A percentile compares a stretch with the other conserved stretches of the same genome.
These are phyloP conservation scores for Micromussa lordhowensis DNA, from an alignment of 92 coral and sea anemone species.

Conservation along the genomic window DNA sequence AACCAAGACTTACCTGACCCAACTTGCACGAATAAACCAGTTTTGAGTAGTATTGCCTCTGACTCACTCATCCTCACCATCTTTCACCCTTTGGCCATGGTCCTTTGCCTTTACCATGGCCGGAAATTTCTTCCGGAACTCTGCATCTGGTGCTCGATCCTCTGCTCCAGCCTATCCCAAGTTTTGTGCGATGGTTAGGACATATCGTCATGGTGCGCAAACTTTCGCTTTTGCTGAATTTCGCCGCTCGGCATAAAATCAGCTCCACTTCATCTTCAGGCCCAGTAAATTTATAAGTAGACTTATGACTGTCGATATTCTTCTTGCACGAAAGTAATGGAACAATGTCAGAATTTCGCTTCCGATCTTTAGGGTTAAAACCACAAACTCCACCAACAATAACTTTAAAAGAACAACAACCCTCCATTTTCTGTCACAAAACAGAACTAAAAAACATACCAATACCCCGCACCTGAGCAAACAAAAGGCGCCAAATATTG, in stretches of 20 bases:
- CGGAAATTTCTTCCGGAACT: slow-evolving; percentile 62
- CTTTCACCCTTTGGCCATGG: slow-evolving; percentile 79
- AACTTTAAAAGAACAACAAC: slow-evolving; percentile 67
- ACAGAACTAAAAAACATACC: too few relatives aligned
- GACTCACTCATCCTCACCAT: slow-evolving; percentile 65
- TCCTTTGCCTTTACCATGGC: slow-evolving; percentile 67
- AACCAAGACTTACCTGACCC: slow-evolving; percentile 68
- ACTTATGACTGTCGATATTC: slow-evolving; percentile 52
- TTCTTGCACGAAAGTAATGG: slow-evolving; percentile 62
- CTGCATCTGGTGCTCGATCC: slow-evolving; percentile 75
- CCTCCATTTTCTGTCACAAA: slow-evolving; percentile 49
- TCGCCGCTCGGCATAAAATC: slow-evolving; percentile 67
- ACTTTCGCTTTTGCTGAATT: slow-evolving; percentile 42
- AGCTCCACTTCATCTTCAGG: slow-evolving; percentile 73
- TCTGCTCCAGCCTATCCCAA: slow-evolving; percentile 73
- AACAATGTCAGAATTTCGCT: slow-evolving; percentile 64
- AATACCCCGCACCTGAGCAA: too few relatives aligned
- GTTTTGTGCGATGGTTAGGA: slow-evolving; percentile 72
- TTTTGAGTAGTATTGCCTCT: slow-evolving; percentile 45
- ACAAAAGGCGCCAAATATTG: too few relatives aligned
- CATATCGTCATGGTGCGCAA: slow-evolving; percentile 70
- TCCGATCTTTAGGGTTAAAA: slow-evolving; percentile 59
- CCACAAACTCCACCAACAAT: slow-evolving; percentile 75
- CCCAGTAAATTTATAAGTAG: slow-evolving; percentile 54
- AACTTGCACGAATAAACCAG: slow-evolving; percentile 72